Evolutionary conservation across 2,888 invertebrate genomes (phyloP).

Genomic region (Lithophane semibrunnea): DNA sequence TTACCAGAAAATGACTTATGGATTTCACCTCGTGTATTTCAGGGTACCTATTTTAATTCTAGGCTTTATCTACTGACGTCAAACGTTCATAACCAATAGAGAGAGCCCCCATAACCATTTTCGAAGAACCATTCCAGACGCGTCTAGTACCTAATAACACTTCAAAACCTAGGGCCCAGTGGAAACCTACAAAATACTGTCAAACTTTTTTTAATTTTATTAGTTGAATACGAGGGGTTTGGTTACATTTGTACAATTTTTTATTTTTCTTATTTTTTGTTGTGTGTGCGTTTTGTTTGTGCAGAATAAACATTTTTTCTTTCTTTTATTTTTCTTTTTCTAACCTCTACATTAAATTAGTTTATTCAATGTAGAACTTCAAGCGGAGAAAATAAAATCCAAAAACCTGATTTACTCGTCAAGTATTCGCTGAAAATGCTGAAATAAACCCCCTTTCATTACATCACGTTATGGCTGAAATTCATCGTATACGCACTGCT

Average conservation of each 20-base stretch:
- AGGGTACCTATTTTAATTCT: background rate
- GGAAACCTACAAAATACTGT: background rate
- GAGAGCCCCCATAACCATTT: background rate
- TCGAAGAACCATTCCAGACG: background rate
- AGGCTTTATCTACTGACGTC: background rate
- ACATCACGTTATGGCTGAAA: constrained; percentile 55
- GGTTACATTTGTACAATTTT: no score
- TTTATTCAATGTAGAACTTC: no score
- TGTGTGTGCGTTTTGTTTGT: no score
- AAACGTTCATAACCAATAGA: background rate
- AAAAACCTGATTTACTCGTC: constrained; percentile 45
- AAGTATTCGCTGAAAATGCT: constrained; percentile 53
- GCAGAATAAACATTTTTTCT: no score
- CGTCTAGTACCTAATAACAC: constrained; percentile 17
- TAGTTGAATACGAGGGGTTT: no score
- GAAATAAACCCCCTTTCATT: constrained; percentile 59
- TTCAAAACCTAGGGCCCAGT: background rate
- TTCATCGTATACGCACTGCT: constrained; percentile 50
- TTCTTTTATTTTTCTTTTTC: no score
- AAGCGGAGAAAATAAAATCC: constrained; percentile 17
- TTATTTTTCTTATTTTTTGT: no score
- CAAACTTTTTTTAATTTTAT: no score
- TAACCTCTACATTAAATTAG: no score
- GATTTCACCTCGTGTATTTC: background rate
- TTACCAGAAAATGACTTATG: background rate